phyloP scores from a whole-genome alignment of 2,113 vertebrate genomes.

The Thamnaconus septentrionalis region DNA sequence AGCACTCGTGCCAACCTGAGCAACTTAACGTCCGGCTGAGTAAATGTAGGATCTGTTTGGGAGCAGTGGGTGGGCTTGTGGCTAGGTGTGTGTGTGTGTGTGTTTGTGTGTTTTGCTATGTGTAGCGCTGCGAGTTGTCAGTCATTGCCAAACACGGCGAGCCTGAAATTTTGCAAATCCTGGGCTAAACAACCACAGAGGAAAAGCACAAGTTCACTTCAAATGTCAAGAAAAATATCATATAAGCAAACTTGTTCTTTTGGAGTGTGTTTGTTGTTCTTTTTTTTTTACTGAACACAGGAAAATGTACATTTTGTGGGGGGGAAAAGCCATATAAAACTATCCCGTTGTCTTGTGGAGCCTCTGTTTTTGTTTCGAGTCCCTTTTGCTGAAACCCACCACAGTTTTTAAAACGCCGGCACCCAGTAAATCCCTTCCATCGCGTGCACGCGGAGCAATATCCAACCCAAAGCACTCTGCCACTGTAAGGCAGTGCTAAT shows the following conservation, averaged over 20 bases:
- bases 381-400: too few relatives aligned
- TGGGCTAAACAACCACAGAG: constrained; percentile 2
- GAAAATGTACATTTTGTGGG: too few relatives aligned
- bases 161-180: constrained; percentile 3
- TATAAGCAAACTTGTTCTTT: too few relatives aligned
- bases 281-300: too few relatives aligned
- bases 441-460: not conserved
- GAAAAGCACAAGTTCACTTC: too few relatives aligned
- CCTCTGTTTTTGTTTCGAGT: too few relatives aligned
- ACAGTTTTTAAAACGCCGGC: constrained; percentile 20
- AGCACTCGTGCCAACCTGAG: constrained; percentile 62
- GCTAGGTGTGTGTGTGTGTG: constrained; percentile 25
- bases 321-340: not conserved
- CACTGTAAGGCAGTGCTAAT: constrained; percentile 71
- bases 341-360: not conserved
- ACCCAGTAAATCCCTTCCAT: constrained; percentile 30
- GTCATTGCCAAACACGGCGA: constrained; percentile 10
- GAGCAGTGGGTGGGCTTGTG: constrained; percentile 45
- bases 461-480: constrained; percentile 29
- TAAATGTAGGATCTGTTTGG: constrained; percentile 53
- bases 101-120: not conserved
- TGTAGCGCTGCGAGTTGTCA: constrained; percentile 5
- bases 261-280: too few relatives aligned
- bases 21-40: constrained; percentile 48
- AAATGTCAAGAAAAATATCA: too few relatives aligned